Evolutionary conservation across 2,797 vertebrate species (phyloP), one percentile per base, ranked within the genome.

Genomic region (Menidia menidia): DNA sequence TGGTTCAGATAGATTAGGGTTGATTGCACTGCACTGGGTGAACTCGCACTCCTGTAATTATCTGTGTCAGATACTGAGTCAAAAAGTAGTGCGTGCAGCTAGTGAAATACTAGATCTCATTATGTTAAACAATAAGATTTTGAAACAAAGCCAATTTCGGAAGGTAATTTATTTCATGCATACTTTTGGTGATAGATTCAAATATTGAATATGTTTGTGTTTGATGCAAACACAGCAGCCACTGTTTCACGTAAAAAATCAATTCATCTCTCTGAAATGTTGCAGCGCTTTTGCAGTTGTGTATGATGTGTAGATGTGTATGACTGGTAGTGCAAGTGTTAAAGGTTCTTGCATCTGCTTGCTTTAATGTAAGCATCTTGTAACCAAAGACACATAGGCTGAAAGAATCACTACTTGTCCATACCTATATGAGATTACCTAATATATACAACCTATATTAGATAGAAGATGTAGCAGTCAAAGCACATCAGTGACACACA

Each of bases 11-110:
- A 32, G 66, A 74, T 77, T 58, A 60, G 53, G 11, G 30, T 39
- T 63, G 76, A 83, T 65, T 82, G 55, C 53, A 61, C 13, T 78
- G 81, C 58, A 90, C 89, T 60, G 72, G 12, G 9, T 89, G 88
- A 90, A 88, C 90, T 78, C 64, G 50, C 43, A 14, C 64, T 16
- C 4, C 55, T 71, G 48, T 56, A 48, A 52, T 67, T 13, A 57
- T 58, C 45, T 55, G 35, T 71, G 68, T 59, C 7, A 57, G 56
- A 68, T 64, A 68, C 35, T 64, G 39, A 32, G 19, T 73, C 13
- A 57, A 35, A 30, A 18, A 66, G 50, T 18, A 18, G 32, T 1
- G 47, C 14, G 5, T 14, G 11, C 42, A 44, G 44, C 42, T 11
- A 12, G 8, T 39, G 15, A 77, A 53, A 68, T 53, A 59, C 64